Evolutionary conservation across 2,797 vertebrate genomes (phyloP), one percentile per base, ranked within the genome.

Genomic region (Sebastes wilsoni): DNA sequence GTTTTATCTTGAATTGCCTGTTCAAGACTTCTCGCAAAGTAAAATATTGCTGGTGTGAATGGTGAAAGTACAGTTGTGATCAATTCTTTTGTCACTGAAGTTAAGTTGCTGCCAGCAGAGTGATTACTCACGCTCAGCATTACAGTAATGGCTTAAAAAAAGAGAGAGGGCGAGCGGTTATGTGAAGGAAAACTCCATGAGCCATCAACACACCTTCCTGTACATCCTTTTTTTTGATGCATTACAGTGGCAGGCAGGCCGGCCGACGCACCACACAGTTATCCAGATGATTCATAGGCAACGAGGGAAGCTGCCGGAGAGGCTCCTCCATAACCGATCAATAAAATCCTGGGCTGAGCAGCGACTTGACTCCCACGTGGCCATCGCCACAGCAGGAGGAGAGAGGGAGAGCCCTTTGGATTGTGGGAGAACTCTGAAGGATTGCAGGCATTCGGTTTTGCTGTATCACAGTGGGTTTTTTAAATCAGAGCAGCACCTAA

Each of bases 291-390:
- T 83, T 94, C 90, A 93, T 66, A 18, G 81, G 69, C 66, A 82
- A 67, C 79, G 14, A 76, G 80, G 68, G 69, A 71, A 46, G 56
- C 75, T 84, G 84, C 61, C 72, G 75, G 79, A 64, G 81, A 87
- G 77, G 85, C 82, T 87, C 84, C 88, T 92, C 89, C 90, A 78
- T 82, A 83, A 60, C 70, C 38, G 86, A 91, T 93, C 92, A n/a
- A 94, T 93, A 89, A 78, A 85, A 90, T 52, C 79, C 83, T 13
- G 80, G 56, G 84, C 77, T 69, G 71, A 82, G 72, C 54, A 36
- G 76, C 25, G 84, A 89, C 71, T 89, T 71, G 42, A 79, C 87
- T 90, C 88, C 85, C 85, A 90, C 86, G 38, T 54, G 82, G 61
- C 75, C 82, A 78, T 68, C 20, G 9, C 81, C 79, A 67, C 76